A percentile compares a stretch with the other conserved stretches of the same genome.
Evolutionary conservation across 2,797 vertebrate species (phyloP).

Genomic region (Takifugu ocellatus): DNA sequence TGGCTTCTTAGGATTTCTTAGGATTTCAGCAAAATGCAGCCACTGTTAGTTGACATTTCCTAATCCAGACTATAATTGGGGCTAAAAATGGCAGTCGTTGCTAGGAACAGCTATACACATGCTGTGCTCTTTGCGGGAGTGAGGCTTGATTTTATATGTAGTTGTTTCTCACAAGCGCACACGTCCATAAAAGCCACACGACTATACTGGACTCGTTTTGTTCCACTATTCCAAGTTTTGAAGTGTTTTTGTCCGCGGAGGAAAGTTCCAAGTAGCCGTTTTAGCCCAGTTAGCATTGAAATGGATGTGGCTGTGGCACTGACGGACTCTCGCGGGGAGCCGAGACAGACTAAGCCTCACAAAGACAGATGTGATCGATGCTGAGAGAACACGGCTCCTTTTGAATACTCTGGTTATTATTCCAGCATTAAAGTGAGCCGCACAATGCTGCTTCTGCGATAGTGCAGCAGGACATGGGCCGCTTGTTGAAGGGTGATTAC

Average conservation of each 20-base stretch:
- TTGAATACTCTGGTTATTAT: constrained; percentile 1
- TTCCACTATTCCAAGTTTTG: constrained; percentile 19
- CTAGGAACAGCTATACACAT: background rate
- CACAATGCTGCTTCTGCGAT: constrained; percentile 2
- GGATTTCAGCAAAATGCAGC: background rate
- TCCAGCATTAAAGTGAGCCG: constrained; percentile 11
- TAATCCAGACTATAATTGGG: too few species aligned
- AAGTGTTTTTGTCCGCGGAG: constrained; percentile 7
- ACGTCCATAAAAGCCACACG: constrained; percentile 34
- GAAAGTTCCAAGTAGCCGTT: constrained; percentile 24
- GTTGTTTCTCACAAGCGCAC: constrained; percentile 31
- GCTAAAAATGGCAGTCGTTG: too few species aligned
- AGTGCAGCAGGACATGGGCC: constrained; percentile 18
- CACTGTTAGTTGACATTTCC: background rate
- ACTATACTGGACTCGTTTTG: constrained; percentile 21
- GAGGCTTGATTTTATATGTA: constrained; percentile 28
- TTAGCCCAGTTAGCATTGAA: constrained; percentile 22
- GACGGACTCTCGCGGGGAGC: constrained; percentile 14
- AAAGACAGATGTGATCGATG: constrained; percentile 14
- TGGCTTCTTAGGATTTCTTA: constrained; percentile 16
- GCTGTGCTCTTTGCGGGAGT: constrained; percentile 13
- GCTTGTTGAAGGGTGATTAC: constrained; percentile 49
- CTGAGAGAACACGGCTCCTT: background rate
- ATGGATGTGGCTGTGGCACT: constrained; percentile 3
- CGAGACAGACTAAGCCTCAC: constrained; percentile 10